Evolutionary conservation across 2,797 vertebrate genomes (phyloP), one percentile per base, ranked within the genome.

Genomic region (Sebastes steindachneri): DNA sequence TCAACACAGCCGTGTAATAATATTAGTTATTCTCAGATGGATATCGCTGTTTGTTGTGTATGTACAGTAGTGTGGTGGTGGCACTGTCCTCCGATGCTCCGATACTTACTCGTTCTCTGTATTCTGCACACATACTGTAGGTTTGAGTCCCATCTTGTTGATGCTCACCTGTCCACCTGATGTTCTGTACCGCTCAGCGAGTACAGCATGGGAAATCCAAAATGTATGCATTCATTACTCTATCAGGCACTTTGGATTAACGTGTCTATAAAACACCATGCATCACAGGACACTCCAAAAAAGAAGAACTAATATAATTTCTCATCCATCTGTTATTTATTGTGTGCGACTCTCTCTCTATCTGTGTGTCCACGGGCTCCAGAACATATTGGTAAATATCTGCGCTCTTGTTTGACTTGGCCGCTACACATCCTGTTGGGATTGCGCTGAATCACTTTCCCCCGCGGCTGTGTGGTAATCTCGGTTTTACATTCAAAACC

Each of bases 401-500:
- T 79, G 65, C n/a, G 2, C 82, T 86, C 75, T 87, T 93, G 91
- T 94, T 94, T 92, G 84, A 89, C 83, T 94, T 94, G 93, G 92
- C 89, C n/a, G 21, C 75, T 65, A 85, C 84, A 88, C 87, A 90
- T 93, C 90, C 93, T 93, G 89, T 84, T 80, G 83, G 87, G 85
- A 91, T 90, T 88, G 86, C 68, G 78, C 75, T 78, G 88, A 90
- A 93, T 92, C 92, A 83, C 74, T 88, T 65, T 79, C 85, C 87
- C 87, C 83, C 81, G 85, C 89, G 90, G 86, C 82, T 84, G 83
- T 88, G 79, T 79, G 84, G 90, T 94, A 89, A 94, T 93, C 92
- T 90, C 51, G 81, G 89, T 92, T 93, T 95, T 89, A 88, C 86
- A 80, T 89, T 89, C 48, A 83, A 92, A 93, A 93, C 91, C 90